Evolutionary conservation across 2,888 invertebrate genomes (phyloP).

Genomic region (Bugula neritina): DNA sequence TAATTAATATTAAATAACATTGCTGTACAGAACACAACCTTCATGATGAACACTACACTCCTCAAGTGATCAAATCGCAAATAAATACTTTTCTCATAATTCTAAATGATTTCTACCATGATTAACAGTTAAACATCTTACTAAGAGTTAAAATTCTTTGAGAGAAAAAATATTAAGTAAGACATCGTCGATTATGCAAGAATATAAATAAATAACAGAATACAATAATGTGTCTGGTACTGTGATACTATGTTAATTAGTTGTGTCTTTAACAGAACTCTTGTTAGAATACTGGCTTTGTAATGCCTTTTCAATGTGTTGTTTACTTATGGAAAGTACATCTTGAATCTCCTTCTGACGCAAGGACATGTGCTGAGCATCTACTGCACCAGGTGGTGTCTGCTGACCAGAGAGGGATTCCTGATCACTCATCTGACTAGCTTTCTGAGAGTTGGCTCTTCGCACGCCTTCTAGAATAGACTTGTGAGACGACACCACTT

Average conservation of each 20-base stretch:
- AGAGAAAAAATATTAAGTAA: no score
- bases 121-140: no score
- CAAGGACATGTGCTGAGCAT: not conserved
- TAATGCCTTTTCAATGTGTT: not conserved
- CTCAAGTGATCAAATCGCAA: not conserved
- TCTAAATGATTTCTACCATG: not conserved
- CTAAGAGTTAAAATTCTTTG: no score
- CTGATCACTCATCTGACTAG: not conserved
- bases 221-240: not conserved
- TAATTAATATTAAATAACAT: not conserved
- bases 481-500: not conserved
- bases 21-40: not conserved
- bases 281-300: conserved; percentile 14
- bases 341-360: conserved; percentile 9
- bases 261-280: not conserved
- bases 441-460: not conserved
- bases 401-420: not conserved
- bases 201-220: not conserved
- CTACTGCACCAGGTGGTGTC: no score
- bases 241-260: no score
- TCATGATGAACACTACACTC: not conserved
- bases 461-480: not conserved
- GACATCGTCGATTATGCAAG: not conserved
- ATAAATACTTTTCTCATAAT: not conserved
- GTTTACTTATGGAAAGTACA: not conserved